These are phyloP conservation scores for Bruchidius siliquastri DNA, from an alignment of 2,888 invertebrate genomes.

Conservation along the genomic window DNA sequence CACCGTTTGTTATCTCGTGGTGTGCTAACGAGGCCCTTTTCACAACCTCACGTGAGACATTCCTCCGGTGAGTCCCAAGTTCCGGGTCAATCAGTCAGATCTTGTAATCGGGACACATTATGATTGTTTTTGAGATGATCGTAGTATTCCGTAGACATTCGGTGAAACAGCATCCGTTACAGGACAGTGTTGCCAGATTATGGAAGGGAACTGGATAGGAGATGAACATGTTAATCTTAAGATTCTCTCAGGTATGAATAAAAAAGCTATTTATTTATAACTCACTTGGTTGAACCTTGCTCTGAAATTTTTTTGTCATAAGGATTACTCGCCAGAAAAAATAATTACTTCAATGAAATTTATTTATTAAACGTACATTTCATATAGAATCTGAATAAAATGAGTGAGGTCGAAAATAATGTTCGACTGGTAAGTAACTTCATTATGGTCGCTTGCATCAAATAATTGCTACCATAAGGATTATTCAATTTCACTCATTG, in stretches of 20 bases:
- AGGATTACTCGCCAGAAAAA: no score
- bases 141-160: not conserved
- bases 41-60: not conserved
- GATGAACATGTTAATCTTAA: not conserved
- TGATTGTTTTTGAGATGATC: not conserved
- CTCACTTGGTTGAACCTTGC: no score
- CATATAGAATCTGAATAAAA: no score
- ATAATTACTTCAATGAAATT: no score
- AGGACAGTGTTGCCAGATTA: not conserved
- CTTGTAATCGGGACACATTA: not conserved
- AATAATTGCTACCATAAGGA: no score
- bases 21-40: not conserved
- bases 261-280: no score
- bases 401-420: no score
- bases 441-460: no score
- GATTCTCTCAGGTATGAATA: not conserved
- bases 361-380: no score
- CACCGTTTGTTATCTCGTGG: not conserved
- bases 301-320: no score
- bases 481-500: no score
- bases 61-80: not conserved
- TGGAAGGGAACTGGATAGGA: not conserved
- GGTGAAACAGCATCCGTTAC: not conserved
- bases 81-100: not conserved
- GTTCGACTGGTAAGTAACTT: no score